A percentile compares a stretch with the other conserved stretches of the same genome.
phyloP scores from a whole-genome alignment of 2,113 vertebrate species.

The Cnemophilus loriae region DNA sequence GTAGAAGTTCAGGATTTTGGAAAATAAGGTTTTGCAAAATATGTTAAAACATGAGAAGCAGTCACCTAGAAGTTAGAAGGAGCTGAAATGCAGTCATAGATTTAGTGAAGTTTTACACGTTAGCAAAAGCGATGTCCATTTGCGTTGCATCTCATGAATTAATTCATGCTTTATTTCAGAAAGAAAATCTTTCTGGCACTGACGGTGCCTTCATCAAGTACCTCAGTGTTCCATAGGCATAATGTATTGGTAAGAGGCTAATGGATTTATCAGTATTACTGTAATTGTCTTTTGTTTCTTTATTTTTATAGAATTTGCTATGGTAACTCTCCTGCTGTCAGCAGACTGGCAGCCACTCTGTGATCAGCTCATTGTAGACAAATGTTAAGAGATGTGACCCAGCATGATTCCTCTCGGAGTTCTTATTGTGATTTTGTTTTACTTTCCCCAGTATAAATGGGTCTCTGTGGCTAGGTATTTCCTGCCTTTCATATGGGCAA shows the following conservation, averaged over 20 bases:
- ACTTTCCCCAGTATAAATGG: background rate
- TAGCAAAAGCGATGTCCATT: background rate
- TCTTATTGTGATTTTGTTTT: background rate
- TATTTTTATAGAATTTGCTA: background rate
- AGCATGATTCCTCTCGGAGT: background rate
- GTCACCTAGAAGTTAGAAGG: background rate
- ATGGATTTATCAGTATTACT: background rate
- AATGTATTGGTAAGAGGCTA: background rate
- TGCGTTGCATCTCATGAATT: background rate
- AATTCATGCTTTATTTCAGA: background rate
- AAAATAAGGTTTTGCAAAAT: background rate
- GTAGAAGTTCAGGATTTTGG: background rate
- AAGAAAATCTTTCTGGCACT: background rate
- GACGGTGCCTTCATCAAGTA: background rate
- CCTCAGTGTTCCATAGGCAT: background rate
- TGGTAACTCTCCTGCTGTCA: background rate
- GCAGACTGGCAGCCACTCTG: background rate
- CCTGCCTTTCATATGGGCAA: background rate
- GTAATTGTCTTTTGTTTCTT: background rate
- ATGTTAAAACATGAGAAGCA: background rate
- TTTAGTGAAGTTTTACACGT: background rate
- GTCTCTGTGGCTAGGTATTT: background rate
- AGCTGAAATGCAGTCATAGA: background rate
- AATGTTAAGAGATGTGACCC: background rate
- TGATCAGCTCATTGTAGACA: background rate